Conservation (phyloP, 1,140 invertebrate genomes). For the Delia radicum region DNA sequence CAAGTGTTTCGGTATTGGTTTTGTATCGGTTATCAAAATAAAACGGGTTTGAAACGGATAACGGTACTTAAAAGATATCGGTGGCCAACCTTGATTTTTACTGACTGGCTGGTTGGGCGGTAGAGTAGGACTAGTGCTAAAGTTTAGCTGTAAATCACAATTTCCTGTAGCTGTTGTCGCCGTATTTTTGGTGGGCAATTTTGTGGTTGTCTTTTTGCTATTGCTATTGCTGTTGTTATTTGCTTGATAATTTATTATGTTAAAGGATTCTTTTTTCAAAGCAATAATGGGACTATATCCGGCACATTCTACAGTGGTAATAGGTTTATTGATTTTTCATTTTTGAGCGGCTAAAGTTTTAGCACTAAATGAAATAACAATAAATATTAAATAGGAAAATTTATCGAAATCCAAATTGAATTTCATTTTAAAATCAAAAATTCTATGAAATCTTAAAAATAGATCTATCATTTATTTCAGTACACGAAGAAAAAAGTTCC, state of each 20-base stretch:
- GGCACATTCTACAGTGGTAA: not conserved
- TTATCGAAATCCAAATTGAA: too few species aligned
- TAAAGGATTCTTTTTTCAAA: constrained; percentile 4
- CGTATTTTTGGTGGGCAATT: constrained; percentile 21
- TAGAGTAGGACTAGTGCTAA: too few species aligned
- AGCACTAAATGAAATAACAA: too few species aligned
- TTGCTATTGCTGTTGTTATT: not conserved
- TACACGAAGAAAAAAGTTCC: too few species aligned
- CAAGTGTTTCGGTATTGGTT: not conserved
- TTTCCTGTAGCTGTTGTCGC: constrained; percentile 20
- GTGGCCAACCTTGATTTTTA: too few species aligned
- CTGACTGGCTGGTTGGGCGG: constrained; percentile 5
- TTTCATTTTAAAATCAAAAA: too few species aligned
- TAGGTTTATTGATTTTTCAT: not conserved
- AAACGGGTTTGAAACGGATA: too few species aligned
- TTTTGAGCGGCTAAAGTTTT: not conserved
- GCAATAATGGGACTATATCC: constrained; percentile 1
- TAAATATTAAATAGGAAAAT: too few species aligned
- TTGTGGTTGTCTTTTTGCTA: constrained; percentile 2
- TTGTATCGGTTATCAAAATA: too few species aligned
- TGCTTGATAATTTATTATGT: constrained; percentile 9
- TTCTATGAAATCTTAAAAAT: too few species aligned
- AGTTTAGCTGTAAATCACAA: constrained; percentile 16
- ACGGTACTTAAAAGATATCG: too few species aligned
- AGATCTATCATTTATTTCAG: too few species aligned